Percentiles rank a stretch among this genome's conserved stretches.
Conservation (phyloP, 1,140 invertebrate species). For the Sitobion miscanthi region DNA sequence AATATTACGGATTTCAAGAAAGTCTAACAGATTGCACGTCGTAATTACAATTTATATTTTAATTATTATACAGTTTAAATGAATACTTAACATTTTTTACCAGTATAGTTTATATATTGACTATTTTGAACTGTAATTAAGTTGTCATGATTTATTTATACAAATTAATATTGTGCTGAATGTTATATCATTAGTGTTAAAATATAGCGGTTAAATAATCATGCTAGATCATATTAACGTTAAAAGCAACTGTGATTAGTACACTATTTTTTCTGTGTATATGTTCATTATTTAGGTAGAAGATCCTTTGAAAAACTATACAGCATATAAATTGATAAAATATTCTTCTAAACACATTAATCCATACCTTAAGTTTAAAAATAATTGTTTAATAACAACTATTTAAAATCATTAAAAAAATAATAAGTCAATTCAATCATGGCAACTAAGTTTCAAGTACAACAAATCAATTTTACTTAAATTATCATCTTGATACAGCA, state of each 20-base stretch:
- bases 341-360: neutral
- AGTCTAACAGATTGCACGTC: neutral
- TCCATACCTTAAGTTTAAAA: neutral
- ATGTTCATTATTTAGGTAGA: neutral
- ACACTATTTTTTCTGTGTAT: neutral
- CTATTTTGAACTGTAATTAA: neutral
- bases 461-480: neutral
- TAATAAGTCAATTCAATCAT: neutral
- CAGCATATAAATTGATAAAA: neutral
- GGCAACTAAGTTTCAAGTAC: neutral
- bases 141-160: neutral
- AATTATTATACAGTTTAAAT: neutral
- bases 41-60: constrained; percentile 16
- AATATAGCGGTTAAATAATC: neutral
- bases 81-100: neutral
- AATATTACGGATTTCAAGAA: neutral
- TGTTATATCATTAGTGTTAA: neutral
- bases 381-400: neutral
- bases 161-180: neutral
- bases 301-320: neutral
- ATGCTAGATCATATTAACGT: neutral
- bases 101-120: neutral
- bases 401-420: neutral
- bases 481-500: neutral
- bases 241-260: neutral